phyloP scores from a whole-genome alignment of 2,888 invertebrate genomes.

The Noctua janthe region DNA sequence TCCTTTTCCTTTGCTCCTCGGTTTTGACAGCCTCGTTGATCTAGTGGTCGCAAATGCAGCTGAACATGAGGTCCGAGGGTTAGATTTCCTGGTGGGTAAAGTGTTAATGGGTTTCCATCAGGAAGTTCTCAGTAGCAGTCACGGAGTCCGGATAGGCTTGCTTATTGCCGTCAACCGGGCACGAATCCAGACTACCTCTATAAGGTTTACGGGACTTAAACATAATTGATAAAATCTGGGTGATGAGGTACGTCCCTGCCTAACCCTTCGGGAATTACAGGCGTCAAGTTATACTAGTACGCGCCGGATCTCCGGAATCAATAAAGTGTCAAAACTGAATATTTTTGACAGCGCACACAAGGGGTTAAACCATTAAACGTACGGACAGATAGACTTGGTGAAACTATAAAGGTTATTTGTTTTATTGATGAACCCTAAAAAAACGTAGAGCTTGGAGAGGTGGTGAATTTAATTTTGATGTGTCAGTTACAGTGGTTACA shows the following conservation, averaged over 20 bases:
- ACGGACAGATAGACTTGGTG: background rate
- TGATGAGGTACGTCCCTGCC: background rate
- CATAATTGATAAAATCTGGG: background rate
- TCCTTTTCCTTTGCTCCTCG: background rate
- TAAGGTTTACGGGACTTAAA: background rate
- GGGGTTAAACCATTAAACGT: background rate
- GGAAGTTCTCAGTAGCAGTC: background rate
- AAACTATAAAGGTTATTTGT: background rate
- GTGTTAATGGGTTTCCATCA: background rate
- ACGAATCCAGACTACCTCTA: no score
- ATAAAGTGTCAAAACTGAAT: background rate
- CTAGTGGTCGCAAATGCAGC: background rate
- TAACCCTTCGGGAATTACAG: background rate
- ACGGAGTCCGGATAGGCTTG: background rate
- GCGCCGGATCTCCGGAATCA: background rate
- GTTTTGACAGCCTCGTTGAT: background rate
- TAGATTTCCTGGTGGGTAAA: background rate
- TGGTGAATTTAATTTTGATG: background rate
- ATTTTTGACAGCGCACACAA: background rate
- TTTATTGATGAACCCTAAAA: background rate
- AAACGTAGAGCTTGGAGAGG: background rate
- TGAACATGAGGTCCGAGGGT: no score
- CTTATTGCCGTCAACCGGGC: no score
- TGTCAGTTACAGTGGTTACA: conserved; percentile 1
- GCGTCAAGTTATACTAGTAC: background rate